A percentile compares a stretch with the other conserved stretches of the same genome.
These are phyloP conservation scores for Protonemura montana DNA, from an alignment of 2,888 invertebrate genomes.

Conservation along the genomic window DNA sequence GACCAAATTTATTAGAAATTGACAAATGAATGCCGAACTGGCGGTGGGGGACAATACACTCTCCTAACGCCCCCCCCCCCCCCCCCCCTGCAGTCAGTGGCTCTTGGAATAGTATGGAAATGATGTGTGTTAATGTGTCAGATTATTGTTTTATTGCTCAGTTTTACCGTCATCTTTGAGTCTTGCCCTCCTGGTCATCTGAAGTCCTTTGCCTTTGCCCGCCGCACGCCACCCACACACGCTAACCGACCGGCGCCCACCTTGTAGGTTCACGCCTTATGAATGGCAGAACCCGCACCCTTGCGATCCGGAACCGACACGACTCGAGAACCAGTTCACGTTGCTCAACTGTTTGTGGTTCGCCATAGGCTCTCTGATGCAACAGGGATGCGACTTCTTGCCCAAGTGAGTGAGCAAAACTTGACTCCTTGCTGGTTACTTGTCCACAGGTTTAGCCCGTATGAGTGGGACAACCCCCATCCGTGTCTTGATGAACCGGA, in stretches of 20 bases:
- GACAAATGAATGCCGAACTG: no score
- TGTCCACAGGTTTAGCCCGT: constrained; percentile 81
- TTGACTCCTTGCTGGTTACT: constrained; percentile 15
- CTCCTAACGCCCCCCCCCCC: no score
- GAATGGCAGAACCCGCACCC: constrained; percentile 94
- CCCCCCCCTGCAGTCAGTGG: no score
- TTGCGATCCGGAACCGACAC: constrained; percentile 82
- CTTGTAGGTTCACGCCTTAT: constrained; percentile 87
- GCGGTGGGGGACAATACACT: no score
- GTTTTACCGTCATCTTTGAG: no score
- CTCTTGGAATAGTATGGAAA: no score
- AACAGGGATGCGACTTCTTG: constrained; percentile 94
- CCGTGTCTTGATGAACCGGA: constrained; percentile 85
- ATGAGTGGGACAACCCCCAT: constrained; percentile 92
- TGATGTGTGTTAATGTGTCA: no score
- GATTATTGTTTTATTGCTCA: no score
- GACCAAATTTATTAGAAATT: no score
- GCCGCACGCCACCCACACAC: no score
- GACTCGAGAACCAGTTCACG: constrained; percentile 91
- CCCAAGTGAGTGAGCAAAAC: constrained; percentile 77
- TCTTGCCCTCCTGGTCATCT: no score
- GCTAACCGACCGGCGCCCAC: constrained; percentile 31
- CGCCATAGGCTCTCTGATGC: constrained; percentile 87
- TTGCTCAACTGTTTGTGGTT: constrained; percentile 97
- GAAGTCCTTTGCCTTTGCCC: no score